Conservation (phyloP, 2,888 invertebrate species). For the Papilio elwesi region DNA sequence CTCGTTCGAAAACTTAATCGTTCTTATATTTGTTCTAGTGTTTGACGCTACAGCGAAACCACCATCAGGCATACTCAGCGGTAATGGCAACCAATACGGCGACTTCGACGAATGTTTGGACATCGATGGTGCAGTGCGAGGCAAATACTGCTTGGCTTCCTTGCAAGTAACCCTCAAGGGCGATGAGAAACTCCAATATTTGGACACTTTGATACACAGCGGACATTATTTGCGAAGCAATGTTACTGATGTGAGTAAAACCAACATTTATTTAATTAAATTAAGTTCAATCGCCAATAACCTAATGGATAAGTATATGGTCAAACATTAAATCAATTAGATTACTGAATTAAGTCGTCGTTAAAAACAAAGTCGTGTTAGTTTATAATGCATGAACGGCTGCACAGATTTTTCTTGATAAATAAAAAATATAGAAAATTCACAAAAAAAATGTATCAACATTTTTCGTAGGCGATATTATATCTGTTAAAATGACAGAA, state of each 20-base stretch:
- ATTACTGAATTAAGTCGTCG: too few species aligned
- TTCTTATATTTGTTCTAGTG: conserved; percentile 78
- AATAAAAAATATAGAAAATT: too few species aligned
- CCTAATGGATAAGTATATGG: too few species aligned
- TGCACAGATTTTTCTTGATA: too few species aligned
- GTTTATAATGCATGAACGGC: too few species aligned
- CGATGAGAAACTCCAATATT: conserved; percentile 55
- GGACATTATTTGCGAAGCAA: conserved; percentile 81
- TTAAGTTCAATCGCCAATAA: background rate
- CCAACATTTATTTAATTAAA: conserved; percentile 5
- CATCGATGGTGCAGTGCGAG: conserved; percentile 80
- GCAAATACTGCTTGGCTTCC: conserved; percentile 87
- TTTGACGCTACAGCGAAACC: conserved; percentile 89
- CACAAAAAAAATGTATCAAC: too few species aligned
- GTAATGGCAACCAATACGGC: conserved; percentile 88
- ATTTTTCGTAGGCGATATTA: too few species aligned
- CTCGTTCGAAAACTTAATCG: background rate
- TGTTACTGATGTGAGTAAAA: conserved; percentile 79
- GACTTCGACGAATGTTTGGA: conserved; percentile 88
- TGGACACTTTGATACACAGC: conserved; percentile 80
- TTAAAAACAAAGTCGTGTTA: too few species aligned
- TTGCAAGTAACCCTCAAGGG: conserved; percentile 72
- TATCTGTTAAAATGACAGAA: too few species aligned
- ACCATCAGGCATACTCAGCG: conserved; percentile 87
- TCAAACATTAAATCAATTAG: too few species aligned